These are phyloP conservation scores for Thunnus albacares DNA, from an alignment of 2,797 vertebrate genomes.

Conservation along the genomic window DNA sequence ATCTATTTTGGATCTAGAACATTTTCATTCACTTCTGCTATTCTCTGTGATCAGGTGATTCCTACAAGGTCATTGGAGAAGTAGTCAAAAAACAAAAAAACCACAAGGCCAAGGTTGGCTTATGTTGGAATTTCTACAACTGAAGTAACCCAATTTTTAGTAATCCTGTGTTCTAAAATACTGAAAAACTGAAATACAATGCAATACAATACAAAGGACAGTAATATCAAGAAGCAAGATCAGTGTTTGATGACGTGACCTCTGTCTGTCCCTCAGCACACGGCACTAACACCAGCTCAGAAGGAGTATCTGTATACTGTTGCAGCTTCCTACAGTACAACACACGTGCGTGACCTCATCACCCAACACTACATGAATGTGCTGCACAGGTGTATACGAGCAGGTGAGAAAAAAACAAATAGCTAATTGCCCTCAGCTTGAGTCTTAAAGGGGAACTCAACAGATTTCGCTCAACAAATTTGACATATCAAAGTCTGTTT, in stretches of 20 bases:
- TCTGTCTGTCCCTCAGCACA: slow-evolving; percentile 72
- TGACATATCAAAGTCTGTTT: too few relatives aligned
- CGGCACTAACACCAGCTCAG: slow-evolving; percentile 82
- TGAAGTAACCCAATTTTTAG: neutral
- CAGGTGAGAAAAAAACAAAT: slow-evolving; percentile 58
- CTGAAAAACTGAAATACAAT: neutral
- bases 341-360: slow-evolving; percentile 77
- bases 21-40: neutral
- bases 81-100: too few relatives aligned
- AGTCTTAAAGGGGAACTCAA: too few relatives aligned
- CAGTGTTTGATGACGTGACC: neutral
- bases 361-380: slow-evolving; percentile 83
- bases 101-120: too few relatives aligned
- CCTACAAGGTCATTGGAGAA: neutral
- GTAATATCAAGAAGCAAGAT: too few relatives aligned
- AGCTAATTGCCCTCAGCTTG: too few relatives aligned
- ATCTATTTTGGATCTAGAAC: neutral
- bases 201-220: neutral
- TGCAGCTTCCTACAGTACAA: slow-evolving; percentile 76
- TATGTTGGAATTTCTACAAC: neutral
- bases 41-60: neutral
- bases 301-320: slow-evolving; percentile 80
- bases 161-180: neutral
- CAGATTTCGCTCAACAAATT: too few relatives aligned
- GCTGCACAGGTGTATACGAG: slow-evolving; percentile 65